Evolutionary conservation across 2,888 invertebrate species (phyloP).

Genomic region (Dasypolia templi): DNA sequence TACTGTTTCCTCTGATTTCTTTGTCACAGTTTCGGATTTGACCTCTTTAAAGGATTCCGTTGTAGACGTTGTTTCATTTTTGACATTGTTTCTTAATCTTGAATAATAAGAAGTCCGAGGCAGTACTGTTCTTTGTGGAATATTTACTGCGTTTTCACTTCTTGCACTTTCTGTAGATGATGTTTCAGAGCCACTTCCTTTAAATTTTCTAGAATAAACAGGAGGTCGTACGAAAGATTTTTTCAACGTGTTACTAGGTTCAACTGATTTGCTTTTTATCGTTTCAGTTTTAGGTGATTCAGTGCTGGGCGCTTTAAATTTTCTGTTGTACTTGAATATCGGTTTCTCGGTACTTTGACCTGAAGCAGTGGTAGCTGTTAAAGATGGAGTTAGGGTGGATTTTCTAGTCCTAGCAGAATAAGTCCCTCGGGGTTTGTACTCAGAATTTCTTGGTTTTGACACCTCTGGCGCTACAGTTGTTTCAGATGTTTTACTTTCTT

Average conservation of each 20-base stretch:
- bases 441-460: slow-evolving; percentile 71
- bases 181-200: slow-evolving; percentile 70
- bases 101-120: slow-evolving; percentile 85
- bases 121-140: slow-evolving; percentile 70
- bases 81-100: slow-evolving; percentile 75
- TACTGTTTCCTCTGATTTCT: slow-evolving; percentile 75
- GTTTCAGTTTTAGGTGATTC: slow-evolving; percentile 72
- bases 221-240: slow-evolving; percentile 78
- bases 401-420: slow-evolving; percentile 79
- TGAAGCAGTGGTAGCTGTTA: slow-evolving; percentile 65
- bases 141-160: slow-evolving; percentile 58
- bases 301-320: slow-evolving; percentile 79
- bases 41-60: slow-evolving; percentile 64
- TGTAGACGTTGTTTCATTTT: slow-evolving; percentile 68
- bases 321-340: slow-evolving; percentile 82
- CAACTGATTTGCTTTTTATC: slow-evolving; percentile 72
- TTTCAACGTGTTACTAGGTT: slow-evolving; percentile 72
- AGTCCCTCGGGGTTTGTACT: slow-evolving; percentile 78
- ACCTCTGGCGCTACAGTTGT: slow-evolving; percentile 67
- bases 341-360: slow-evolving; percentile 73
- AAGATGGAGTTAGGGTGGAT: slow-evolving; percentile 72
- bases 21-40: slow-evolving; percentile 66
- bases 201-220: slow-evolving; percentile 78
- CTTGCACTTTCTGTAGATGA: slow-evolving; percentile 62
- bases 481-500: slow-evolving; percentile 67